Evolutionary conservation across 2,797 vertebrate species (phyloP).

Genomic region (Sebastes trivittatus): DNA sequence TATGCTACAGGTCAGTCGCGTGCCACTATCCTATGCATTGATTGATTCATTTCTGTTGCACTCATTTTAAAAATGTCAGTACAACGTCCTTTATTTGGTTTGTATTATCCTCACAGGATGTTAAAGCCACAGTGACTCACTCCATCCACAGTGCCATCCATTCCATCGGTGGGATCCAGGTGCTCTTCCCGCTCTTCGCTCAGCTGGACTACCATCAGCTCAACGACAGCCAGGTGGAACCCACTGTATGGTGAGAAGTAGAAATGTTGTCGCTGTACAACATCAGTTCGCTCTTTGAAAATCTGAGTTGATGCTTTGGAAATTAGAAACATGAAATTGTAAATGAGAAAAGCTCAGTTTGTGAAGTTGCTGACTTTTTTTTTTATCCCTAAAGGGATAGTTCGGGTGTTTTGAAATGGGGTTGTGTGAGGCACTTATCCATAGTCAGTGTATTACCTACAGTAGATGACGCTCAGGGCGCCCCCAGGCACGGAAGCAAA

Average conservation of each 20-base stretch:
- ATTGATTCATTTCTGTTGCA: neutral
- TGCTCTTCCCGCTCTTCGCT: conserved; percentile 95
- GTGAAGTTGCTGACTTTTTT: neutral
- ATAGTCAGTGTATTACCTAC: too few species aligned
- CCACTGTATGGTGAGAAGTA: conserved; percentile 88
- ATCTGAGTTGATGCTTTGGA: neutral
- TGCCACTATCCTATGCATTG: neutral
- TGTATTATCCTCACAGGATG: conserved; percentile 83
- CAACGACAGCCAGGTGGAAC: conserved; percentile 87
- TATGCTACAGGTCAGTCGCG: conserved; percentile 91
- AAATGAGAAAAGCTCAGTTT: neutral
- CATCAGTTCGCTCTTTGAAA: neutral
- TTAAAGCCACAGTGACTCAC: conserved; percentile 95
- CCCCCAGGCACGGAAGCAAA: too few species aligned
- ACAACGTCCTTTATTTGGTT: neutral
- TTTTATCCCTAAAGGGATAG: neutral
- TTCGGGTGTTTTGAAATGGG: too few species aligned
- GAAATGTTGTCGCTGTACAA: neutral
- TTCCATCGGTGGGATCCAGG: conserved; percentile 96
- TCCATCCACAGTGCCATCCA: conserved; percentile 97
- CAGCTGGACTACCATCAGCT: conserved; percentile 92
- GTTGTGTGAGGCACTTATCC: too few species aligned
- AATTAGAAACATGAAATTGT: neutral
- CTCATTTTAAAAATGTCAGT: neutral
- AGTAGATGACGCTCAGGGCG: too few species aligned